Base-by-base conservation (phyloP, 2,797 vertebrate genomes). In the Pitangus sulphuratus region DNA sequence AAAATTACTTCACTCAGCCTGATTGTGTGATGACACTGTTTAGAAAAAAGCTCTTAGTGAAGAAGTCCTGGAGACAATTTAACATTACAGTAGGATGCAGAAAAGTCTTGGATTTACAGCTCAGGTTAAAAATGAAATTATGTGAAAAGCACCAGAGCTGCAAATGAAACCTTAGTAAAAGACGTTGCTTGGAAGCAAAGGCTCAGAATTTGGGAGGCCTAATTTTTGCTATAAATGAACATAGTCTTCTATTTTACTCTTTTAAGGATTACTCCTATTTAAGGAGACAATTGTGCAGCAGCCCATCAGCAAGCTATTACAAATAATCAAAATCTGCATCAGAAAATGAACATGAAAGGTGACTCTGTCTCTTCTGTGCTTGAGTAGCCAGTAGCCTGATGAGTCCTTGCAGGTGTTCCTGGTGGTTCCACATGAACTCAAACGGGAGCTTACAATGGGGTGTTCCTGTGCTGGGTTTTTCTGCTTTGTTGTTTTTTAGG, bases 121-220 rank as follows among this genome's bases (percentile, higher is more conserved):
- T 87, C 45, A 70, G 35, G 64, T 85, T 85, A 71, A 91, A 89
- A 95, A 92, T 54, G 9, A 61, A 80, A 45, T 80, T 39, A 37
- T 37, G 3, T 71, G 75, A 57, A 83, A 85, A 89, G 77, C 12
- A 20, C 0, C 0, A 64, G 60, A 77, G 12, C 48, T 80, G 45
- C 39, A 64, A 89, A 89, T 5, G 15, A 87, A 87, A 57, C 12
- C 44, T 64, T 69, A 66, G 31, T 69, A 56, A 19, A 60, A 84
- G 48, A 20, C 9, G 62, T 21, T 50, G 9, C 53, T 53, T 81
- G 81, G 78, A 91, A 84, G 17, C 7, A 83, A 66, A 80, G 15
- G 18, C 42, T 80, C n/a, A 57, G 65, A 51, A 84, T 74, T 57
- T 35, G 5, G 5, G 16, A 66, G 4, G 48, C 4, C 14, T 1